These are phyloP conservation scores for Acipenser ruthenus DNA, from an alignment of 2,797 vertebrate genomes.

Conservation along the genomic window DNA sequence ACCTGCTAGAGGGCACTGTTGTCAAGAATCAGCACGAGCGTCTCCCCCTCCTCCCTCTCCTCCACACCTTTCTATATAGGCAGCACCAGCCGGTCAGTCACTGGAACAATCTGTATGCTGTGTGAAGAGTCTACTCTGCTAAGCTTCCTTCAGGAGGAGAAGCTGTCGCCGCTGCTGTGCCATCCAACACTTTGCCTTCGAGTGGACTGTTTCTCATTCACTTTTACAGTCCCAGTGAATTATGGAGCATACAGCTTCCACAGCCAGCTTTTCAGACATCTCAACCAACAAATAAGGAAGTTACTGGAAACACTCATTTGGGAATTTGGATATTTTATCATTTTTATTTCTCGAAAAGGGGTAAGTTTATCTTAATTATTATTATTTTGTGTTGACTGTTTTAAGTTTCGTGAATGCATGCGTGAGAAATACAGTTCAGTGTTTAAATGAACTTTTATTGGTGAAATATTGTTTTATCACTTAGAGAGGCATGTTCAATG, in stretches of 20 bases:
- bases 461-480: no score
- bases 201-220: constrained; percentile 18
- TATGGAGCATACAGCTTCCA: constrained; percentile 15
- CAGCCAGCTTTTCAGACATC: constrained; percentile 8
- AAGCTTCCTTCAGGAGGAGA: constrained; percentile 40
- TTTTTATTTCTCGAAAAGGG: no score
- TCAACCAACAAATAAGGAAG: constrained; percentile 9
- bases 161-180: constrained; percentile 33
- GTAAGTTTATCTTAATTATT: no score
- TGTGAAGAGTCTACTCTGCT: constrained; percentile 36
- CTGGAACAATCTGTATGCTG: constrained; percentile 32
- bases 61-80: constrained; percentile 26
- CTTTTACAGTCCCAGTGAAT: constrained; percentile 28
- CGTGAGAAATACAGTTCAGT: no score
- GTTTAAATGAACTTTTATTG: no score
- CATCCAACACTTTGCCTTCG: constrained; percentile 10
- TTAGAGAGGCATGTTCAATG: no score
- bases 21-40: neutral
- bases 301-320: constrained; percentile 4
- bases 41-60: neutral
- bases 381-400: no score
- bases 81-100: constrained; percentile 53
- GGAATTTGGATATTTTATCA: constrained; percentile 5
- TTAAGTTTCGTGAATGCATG: no score
- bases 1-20: constrained; percentile 25